phyloP scores from a whole-genome alignment of 2,888 invertebrate genomes.

The Rhimphoctona megacephalus region DNA sequence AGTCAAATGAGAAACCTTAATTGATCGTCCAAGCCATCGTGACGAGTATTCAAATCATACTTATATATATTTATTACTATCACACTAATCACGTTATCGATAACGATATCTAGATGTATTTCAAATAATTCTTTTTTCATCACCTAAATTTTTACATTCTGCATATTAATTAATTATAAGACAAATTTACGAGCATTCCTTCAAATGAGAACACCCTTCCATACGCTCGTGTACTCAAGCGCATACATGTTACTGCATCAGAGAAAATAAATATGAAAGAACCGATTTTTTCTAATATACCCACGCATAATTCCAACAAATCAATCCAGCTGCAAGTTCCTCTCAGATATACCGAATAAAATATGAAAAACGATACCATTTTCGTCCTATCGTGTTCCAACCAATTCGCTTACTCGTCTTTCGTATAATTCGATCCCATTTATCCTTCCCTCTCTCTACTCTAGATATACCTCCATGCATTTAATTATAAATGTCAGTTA shows the following conservation, averaged over 20 bases:
- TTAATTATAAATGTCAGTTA: constrained; percentile 53
- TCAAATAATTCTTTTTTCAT: neutral
- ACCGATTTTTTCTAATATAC: neutral
- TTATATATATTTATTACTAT: constrained; percentile 13
- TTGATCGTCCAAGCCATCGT: neutral
- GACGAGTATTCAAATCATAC: constrained; percentile 14
- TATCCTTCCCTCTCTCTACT: neutral
- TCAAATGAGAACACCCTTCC: neutral
- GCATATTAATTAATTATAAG: constrained; percentile 14
- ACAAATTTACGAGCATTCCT: neutral
- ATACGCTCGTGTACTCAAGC: neutral
- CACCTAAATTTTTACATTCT: neutral
- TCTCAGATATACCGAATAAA: neutral
- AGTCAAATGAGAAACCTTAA: neutral
- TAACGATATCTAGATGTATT: constrained; percentile 13
- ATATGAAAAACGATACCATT: neutral
- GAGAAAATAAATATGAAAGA: neutral
- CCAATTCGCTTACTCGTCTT: neutral
- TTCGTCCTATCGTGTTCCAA: neutral
- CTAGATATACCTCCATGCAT: constrained; percentile 44
- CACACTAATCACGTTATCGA: constrained; percentile 21
- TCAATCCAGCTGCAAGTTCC: neutral
- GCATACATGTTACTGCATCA: neutral
- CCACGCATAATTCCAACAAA: neutral
- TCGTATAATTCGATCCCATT: constrained; percentile 3